These are phyloP conservation scores for Mythimna vitellina DNA, from an alignment of 2,888 invertebrate genomes.

Conservation along the genomic window DNA sequence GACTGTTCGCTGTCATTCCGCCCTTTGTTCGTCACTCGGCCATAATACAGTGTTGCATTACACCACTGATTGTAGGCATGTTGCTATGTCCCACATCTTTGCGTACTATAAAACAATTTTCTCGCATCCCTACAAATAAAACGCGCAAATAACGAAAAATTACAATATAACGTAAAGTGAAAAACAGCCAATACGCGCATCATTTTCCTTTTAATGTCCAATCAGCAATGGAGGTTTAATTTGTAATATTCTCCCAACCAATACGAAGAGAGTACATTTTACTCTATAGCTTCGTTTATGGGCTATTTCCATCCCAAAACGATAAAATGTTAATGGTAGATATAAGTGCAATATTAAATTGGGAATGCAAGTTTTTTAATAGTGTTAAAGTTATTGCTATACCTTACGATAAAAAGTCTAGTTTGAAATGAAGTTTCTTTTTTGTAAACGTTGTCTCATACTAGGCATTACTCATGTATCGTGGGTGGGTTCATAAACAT, in stretches of 20 bases:
- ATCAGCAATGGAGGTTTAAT: slow-evolving; percentile 15
- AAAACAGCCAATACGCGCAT: slow-evolving; percentile 13
- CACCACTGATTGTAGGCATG: slow-evolving; percentile 35
- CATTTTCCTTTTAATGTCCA: slow-evolving; percentile 18
- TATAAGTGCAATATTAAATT: slow-evolving; percentile 21
- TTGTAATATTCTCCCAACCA: slow-evolving; percentile 21
- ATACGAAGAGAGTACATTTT: not conserved
- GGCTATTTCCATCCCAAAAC: slow-evolving; percentile 5
- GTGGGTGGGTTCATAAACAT: too few relatives aligned
- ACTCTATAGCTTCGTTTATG: slow-evolving; percentile 27
- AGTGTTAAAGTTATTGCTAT: slow-evolving; percentile 18
- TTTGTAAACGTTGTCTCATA: too few relatives aligned
- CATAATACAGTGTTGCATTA: slow-evolving; percentile 38
- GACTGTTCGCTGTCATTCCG: slow-evolving; percentile 19
- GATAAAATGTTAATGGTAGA: slow-evolving; percentile 12
- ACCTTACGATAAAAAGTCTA: not conserved
- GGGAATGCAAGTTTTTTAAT: slow-evolving; percentile 8
- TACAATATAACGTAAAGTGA: slow-evolving; percentile 32
- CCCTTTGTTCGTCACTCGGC: slow-evolving; percentile 37
- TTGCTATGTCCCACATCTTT: slow-evolving; percentile 30
- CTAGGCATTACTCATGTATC: too few relatives aligned
- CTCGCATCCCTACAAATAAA: slow-evolving; percentile 24
- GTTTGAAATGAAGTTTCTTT: not conserved
- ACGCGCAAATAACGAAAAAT: slow-evolving; percentile 20
- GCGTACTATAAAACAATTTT: slow-evolving; percentile 36